Conservation (phyloP, 2,888 invertebrate species). For the Vesta saturnalis region DNA sequence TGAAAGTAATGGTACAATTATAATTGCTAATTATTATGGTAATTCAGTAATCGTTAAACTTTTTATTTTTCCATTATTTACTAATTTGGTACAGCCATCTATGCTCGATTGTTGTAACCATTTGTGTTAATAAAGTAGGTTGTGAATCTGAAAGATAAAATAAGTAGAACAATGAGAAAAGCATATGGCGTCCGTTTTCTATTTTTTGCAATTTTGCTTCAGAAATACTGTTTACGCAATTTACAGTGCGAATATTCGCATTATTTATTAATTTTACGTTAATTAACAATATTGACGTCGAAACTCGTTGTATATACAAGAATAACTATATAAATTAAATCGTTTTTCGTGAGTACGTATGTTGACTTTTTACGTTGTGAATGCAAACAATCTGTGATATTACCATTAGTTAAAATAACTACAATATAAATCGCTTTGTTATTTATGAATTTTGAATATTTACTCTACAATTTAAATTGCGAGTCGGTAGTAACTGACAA, state of each 20-base stretch:
- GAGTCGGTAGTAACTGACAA: conserved; percentile 23
- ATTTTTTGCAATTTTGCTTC: conserved; percentile 49
- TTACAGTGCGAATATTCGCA: conserved; percentile 41
- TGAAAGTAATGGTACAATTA: too few species aligned
- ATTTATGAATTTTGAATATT: conserved; percentile 39
- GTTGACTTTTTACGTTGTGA: conserved; percentile 67
- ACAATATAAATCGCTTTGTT: conserved; percentile 37
- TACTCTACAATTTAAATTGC: conserved; percentile 31
- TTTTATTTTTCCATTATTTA: too few species aligned
- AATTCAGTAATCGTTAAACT: too few species aligned
- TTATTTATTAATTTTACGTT: conserved; percentile 43
- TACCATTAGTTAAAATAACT: conserved; percentile 58
- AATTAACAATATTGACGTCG: conserved; percentile 29
- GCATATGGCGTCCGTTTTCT: conserved; percentile 51
- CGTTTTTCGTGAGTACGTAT: conserved; percentile 54
- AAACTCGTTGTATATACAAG: conserved; percentile 44
- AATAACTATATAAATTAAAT: conserved; percentile 41
- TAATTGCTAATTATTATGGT: too few species aligned
- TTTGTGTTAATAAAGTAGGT: conserved; percentile 23
- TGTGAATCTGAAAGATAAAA: conserved; percentile 33
- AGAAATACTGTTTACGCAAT: conserved; percentile 45
- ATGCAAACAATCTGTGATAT: conserved; percentile 72
- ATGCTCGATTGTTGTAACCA: background rate
- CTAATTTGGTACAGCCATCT: too few species aligned
- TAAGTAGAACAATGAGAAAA: conserved; percentile 37